These are phyloP conservation scores for Sorex maritimensis DNA, from an alignment of 2,797 vertebrate species.

Conservation along the genomic window DNA sequence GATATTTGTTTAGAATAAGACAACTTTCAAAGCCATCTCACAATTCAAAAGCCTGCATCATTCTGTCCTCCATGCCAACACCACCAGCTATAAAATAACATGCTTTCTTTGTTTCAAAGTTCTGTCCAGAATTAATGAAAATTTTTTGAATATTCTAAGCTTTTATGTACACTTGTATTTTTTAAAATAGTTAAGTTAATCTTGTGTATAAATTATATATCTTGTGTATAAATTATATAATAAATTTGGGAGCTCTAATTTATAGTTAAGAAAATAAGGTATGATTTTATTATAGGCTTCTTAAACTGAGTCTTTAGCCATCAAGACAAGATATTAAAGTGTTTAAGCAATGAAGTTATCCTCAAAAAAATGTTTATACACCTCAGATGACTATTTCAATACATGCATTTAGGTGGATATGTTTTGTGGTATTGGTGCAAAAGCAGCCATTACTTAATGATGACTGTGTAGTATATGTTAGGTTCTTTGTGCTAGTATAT, in stretches of 20 bases:
- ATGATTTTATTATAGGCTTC: not conserved
- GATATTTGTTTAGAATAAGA: not conserved
- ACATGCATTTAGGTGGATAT: not conserved
- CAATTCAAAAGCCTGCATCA: accelerated
- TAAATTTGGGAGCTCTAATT: not conserved
- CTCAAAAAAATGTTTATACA: not conserved
- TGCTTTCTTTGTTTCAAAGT: not conserved
- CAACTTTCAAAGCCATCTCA: not conserved
- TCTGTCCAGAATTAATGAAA: not conserved
- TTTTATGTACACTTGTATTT: slow-evolving; percentile 9
- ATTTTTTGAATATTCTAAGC: not conserved
- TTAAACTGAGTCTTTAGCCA: not conserved
- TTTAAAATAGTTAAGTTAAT: not conserved
- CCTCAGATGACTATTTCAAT: not conserved
- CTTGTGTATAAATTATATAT: not conserved
- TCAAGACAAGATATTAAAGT: not conserved
- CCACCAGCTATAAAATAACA: accelerated
- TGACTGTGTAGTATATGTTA: not conserved
- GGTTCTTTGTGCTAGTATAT: not conserved
- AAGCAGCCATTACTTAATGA: too few species aligned
- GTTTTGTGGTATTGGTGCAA: not conserved
- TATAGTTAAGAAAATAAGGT: slow-evolving; percentile 2
- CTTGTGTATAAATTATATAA: not conserved
- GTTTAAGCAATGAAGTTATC: not conserved
- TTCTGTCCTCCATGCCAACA: accelerated